Base-by-base conservation (phyloP, 2,797 vertebrate species). In the Bufotes viridis region DNA sequence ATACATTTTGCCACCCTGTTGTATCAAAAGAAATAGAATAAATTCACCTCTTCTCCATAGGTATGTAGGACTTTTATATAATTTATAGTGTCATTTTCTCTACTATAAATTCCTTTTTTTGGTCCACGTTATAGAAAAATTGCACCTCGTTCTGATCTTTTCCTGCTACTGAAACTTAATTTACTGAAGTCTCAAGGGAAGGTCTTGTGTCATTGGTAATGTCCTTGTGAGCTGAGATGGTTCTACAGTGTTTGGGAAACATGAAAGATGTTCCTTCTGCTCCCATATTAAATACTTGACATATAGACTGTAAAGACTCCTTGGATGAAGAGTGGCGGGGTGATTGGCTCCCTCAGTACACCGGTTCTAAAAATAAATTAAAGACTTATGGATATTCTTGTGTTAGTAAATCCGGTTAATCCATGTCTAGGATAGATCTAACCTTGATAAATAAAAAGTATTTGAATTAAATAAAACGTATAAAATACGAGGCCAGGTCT, bases 121-220 rank as follows among this genome's bases (percentile, higher is more conserved):
- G 74, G 74, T 24, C n/a, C 74, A 78, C 22, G 22, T 58, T 22
- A 12, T 34, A 80, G n/a, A 80, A 29, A 61, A 80, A 70, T 67
- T 69, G 22, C 65, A 53, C 42, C 49, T 53, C 17, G n/a, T 18
- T 12, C 65, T 2, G 49, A 17, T 69, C 69, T 42, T 60, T 60
- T 49, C 67, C 49, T 57, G 17, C 81, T 70, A 17, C 61, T 22
- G 51, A 83, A 65, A 85, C 24, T 34, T 63, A 63, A 76, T 76
- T 85, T 76, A 29, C 60, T 78, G 72, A 51, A 51, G 58, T 61
- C 72, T 85, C 57, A 78, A 78, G 72, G 83, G 72, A 85, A 78
- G 57, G 69, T 78, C 83, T 85, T 10, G 70, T 85, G 74, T 83
- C 81, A 83, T 83, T 83, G 81, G 67, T 70, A 26, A 57, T 55